A percentile compares a stretch with the other conserved stretches of the same genome.
Evolutionary conservation across 2,797 vertebrate genomes (phyloP).

Genomic region (Chromobotia macracanthus): DNA sequence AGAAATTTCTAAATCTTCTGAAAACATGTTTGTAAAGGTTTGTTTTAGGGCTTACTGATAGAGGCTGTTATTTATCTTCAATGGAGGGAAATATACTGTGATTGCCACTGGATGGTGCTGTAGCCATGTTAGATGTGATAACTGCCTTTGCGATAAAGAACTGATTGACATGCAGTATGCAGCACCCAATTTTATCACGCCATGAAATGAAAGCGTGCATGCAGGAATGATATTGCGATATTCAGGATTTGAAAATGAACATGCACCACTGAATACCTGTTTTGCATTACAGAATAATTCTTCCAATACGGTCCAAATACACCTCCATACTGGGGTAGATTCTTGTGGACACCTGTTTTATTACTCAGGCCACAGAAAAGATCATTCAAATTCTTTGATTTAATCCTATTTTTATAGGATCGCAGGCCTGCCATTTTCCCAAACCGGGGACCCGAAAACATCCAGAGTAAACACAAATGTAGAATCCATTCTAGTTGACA

Average conservation of each 20-base stretch:
- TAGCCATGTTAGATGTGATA: not conserved
- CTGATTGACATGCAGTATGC: slow-evolving; percentile 19
- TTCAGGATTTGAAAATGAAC: not conserved
- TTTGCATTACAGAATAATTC: slow-evolving; percentile 6
- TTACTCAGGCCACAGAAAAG: not conserved
- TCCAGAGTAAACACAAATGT: slow-evolving; percentile 6
- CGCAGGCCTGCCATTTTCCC: not conserved
- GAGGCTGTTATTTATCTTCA: not conserved
- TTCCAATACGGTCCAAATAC: slow-evolving; percentile 1
- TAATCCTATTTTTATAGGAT: slow-evolving; percentile 14
- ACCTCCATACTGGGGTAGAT: slow-evolving; percentile 1
- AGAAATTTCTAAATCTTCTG: not conserved
- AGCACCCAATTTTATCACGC: slow-evolving; percentile 11
- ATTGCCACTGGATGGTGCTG: slow-evolving; percentile 37
- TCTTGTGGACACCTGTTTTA: not conserved
- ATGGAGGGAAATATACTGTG: not conserved
- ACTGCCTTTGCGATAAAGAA: not conserved
- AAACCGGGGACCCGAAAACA: not conserved
- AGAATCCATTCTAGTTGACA: not conserved
- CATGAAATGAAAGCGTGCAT: slow-evolving; percentile 27
- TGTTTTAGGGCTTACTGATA: not conserved
- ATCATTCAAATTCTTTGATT: not conserved
- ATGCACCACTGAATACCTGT: slow-evolving; percentile 33
- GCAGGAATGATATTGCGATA: slow-evolving; percentile 14
- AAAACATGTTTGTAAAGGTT: not conserved